These are phyloP conservation scores for Amniataba percoides DNA, from an alignment of 2,797 vertebrate species.

Conservation along the genomic window DNA sequence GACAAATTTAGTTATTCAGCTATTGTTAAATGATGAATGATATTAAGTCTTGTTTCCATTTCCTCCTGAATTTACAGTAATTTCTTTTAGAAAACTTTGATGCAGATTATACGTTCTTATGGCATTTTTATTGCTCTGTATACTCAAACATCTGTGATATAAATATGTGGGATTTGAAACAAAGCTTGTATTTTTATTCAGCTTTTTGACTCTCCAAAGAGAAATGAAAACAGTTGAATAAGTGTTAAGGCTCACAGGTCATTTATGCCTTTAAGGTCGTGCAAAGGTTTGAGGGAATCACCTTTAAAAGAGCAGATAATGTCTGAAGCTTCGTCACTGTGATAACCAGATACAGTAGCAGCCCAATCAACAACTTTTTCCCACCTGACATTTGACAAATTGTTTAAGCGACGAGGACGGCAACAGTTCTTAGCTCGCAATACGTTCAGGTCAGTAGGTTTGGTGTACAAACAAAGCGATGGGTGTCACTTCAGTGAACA, in stretches of 20 bases:
- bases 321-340: neutral
- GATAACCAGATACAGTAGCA: constrained; percentile 3
- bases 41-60: neutral
- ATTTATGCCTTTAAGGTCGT: neutral
- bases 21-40: no score
- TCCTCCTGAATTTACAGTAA: neutral
- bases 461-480: constrained; percentile 48
- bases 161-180: neutral
- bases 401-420: constrained; percentile 10
- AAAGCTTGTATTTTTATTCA: neutral
- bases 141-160: neutral
- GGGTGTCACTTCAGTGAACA: constrained; percentile 61
- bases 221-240: neutral
- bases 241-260: neutral
- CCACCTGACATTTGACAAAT: constrained; percentile 36
- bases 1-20: no score
- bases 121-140: neutral
- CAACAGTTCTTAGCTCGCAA: neutral
- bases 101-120: neutral
- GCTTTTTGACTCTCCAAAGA: neutral
- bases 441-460: constrained; percentile 41
- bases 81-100: neutral
- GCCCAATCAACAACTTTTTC: neutral
- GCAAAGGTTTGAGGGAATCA: neutral
- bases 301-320: neutral